Evolutionary conservation across 1,140 invertebrate genomes (phyloP).

Genomic region (Trichoplusia ni): DNA sequence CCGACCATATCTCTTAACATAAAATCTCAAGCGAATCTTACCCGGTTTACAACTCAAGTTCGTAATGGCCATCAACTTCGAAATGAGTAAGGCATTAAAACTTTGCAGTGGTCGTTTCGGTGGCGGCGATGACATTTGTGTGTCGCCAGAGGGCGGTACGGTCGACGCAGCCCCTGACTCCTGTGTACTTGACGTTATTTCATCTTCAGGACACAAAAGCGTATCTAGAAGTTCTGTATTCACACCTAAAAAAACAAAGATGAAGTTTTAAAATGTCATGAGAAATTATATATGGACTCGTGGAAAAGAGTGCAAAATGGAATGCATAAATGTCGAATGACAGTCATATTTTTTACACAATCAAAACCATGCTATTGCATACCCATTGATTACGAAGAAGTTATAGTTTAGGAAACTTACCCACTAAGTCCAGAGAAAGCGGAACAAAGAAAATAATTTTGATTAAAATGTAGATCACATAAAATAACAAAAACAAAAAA

Average conservation of each 20-base stretch:
- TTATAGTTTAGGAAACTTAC: slow-evolving; percentile 49
- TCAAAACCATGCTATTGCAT: neutral
- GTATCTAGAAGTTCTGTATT: slow-evolving; percentile 72
- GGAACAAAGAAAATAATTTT: slow-evolving; percentile 25
- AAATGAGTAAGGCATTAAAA: slow-evolving; percentile 68
- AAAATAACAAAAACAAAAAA: slow-evolving; percentile 5
- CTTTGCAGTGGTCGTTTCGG: slow-evolving; percentile 49
- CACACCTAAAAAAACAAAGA: slow-evolving; percentile 59
- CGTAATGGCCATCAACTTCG: slow-evolving; percentile 67
- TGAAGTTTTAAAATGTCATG: neutral
- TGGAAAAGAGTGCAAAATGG: neutral
- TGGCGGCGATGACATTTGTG: slow-evolving; percentile 35
- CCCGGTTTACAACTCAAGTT: slow-evolving; percentile 90
- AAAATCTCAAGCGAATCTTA: slow-evolving; percentile 76
- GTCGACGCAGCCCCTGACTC: neutral
- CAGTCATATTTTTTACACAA: neutral
- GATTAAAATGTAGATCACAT: neutral
- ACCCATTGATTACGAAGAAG: neutral
- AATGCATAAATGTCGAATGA: neutral
- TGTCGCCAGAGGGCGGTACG: slow-evolving; percentile 25
- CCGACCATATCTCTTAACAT: too few relatives aligned
- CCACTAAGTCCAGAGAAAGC: slow-evolving; percentile 68
- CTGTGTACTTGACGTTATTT: slow-evolving; percentile 33
- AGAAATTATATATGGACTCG: neutral
- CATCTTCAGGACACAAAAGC: slow-evolving; percentile 60